Evolutionary conservation across 2,797 vertebrate species (phyloP), one percentile per base, ranked within the genome.

Genomic region (Alosa sapidissima): DNA sequence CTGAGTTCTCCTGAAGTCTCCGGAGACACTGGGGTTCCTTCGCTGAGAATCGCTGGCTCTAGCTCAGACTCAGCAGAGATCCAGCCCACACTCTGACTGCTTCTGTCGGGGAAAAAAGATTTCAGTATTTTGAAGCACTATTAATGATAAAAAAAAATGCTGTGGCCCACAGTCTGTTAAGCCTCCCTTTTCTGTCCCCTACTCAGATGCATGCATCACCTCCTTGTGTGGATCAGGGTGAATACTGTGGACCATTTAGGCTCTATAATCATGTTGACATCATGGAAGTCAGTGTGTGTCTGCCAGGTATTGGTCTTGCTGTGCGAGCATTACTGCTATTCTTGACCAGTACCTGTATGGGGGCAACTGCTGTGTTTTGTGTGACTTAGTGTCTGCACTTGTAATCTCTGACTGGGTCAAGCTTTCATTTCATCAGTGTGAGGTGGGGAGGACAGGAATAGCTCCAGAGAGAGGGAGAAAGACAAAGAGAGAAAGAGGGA

Each of bases 331-430:
- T n/a, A 65, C 1, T 65, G 60, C n/a, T 65, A 2, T 54, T 41
- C 4, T 8, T 75, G 68, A 0, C 3, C 68, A 11, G 36, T 11
- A 36, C 68, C 68, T 75, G 33, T 45, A 10, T 72, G 28, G 11
- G 65, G 65, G 65, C 65, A 0, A 21, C 52, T 55, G 52, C 14
- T 55, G 49, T 41, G 41, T 41, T 72, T 2, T 78, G 33, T 8
- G 36, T 47, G 41, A 7, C 72, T 78, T 75, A 75, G 45, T 75
- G 65, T 72, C 65, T 72, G 65, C 65, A 33, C 28, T 36, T 68
- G 68, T 75, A 78, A 78, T 78, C 72, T 36, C 72, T 47, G 54
- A 55, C 54, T 55, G 41, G 72, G 72, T 47, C 72, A 78, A 41
- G 21, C 72, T 78, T 41, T 78, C 72, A 78, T 78, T 41, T 47